Evolutionary conservation across 2,797 vertebrate species (phyloP).

Genomic region (Melanotaenia parkinsoni): DNA sequence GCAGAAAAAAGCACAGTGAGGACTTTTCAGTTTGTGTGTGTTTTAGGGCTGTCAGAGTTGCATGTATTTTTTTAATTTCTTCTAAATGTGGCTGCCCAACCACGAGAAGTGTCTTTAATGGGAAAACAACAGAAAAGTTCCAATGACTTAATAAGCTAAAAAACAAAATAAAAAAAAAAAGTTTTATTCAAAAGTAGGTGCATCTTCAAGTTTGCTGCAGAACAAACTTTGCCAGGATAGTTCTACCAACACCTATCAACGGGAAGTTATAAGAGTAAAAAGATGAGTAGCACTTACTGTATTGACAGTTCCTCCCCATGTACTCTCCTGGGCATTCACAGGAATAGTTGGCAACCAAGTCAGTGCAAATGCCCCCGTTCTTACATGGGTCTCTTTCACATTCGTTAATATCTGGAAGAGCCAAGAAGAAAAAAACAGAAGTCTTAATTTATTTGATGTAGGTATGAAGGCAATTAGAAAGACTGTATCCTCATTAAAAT

Average conservation of each 20-base stretch:
- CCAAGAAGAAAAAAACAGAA: constrained; percentile 32
- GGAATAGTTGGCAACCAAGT: constrained; percentile 96
- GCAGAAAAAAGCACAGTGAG: background rate
- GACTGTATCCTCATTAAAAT: constrained; percentile 70
- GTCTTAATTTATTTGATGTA: constrained; percentile 66
- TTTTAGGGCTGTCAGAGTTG: too few relatives aligned
- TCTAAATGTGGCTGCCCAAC: background rate
- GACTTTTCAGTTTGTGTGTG: background rate
- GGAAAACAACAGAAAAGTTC: background rate
- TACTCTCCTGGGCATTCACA: constrained; percentile 98
- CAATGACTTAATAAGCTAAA: background rate
- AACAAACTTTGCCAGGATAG: constrained; percentile 2
- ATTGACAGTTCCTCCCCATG: constrained; percentile 98
- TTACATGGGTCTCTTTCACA: constrained; percentile 95
- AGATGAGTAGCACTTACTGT: constrained; percentile 86
- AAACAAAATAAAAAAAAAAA: background rate
- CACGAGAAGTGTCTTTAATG: too few relatives aligned
- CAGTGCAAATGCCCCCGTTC: constrained; percentile 97
- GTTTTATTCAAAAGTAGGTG: constrained; percentile 1
- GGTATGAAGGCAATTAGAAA: constrained; percentile 65
- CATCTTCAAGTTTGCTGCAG: background rate
- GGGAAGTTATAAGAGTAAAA: constrained; percentile 26
- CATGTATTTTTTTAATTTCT: too few relatives aligned
- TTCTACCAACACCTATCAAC: constrained; percentile 8
- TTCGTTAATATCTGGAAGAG: constrained; percentile 92